These are phyloP conservation scores for Oplegnathus fasciatus DNA, from an alignment of 2,113 vertebrate species.

Conservation along the genomic window DNA sequence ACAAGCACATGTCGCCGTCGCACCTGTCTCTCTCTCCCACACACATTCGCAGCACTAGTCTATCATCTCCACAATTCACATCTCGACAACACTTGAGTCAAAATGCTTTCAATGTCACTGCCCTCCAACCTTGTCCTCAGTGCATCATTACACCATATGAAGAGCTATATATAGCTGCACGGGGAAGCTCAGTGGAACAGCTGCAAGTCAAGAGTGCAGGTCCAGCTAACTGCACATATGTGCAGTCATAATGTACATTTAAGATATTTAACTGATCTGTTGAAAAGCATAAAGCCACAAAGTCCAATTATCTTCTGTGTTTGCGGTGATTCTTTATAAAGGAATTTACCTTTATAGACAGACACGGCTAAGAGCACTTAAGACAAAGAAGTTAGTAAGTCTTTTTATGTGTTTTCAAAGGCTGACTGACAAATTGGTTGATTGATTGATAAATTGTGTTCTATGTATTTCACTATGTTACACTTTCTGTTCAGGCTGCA, in stretches of 20 bases:
- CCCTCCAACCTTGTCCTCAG: conserved; percentile 66
- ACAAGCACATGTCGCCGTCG: too few relatives aligned
- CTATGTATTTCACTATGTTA: conserved; percentile 3
- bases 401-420: not conserved
- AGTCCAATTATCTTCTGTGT: conserved; percentile 15
- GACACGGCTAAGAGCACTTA: not conserved
- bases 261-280: not conserved
- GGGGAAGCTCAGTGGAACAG: conserved; percentile 68
- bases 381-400: not conserved
- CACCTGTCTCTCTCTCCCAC: not conserved
- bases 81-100: conserved; percentile 60
- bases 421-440: not conserved
- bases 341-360: not conserved
- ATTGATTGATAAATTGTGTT: conserved; percentile 3
- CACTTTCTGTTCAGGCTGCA: not conserved
- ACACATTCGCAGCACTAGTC: conserved; percentile 28
- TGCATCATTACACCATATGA: conserved; percentile 73
- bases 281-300: conserved; percentile 29
- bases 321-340: not conserved
- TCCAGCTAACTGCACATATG: conserved; percentile 43
- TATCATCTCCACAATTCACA: conserved; percentile 52
- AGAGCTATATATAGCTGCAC: conserved; percentile 77
- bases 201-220: conserved; percentile 69
- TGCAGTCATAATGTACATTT: conserved; percentile 32
- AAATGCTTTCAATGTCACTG: conserved; percentile 70